Conservation (phyloP, 2,113 vertebrate genomes). For the Muscicapa adusta region DNA sequence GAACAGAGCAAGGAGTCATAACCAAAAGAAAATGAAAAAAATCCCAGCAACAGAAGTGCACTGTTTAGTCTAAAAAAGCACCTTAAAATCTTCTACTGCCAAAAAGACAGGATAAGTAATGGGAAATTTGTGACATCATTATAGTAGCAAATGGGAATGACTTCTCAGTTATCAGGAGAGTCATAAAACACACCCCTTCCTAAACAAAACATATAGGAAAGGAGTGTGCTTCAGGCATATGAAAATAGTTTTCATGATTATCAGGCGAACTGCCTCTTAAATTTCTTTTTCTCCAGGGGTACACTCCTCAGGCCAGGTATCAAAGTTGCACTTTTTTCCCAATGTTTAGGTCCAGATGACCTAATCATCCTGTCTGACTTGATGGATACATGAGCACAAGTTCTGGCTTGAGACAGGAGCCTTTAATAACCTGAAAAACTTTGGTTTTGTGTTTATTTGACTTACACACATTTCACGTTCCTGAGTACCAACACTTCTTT, state of each 20-base stretch:
- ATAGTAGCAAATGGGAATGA: not conserved
- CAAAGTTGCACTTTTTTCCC: not conserved
- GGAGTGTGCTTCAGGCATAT: not conserved
- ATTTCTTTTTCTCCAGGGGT: not conserved
- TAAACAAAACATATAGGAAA: not conserved
- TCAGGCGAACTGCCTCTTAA: not conserved
- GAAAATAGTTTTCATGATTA: not conserved
- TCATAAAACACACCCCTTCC: not conserved
- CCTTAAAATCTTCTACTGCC: not conserved
- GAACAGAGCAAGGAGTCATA: not conserved
- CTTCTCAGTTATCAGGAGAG: not conserved
- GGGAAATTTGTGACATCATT: not conserved
- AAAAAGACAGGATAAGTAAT: not conserved
- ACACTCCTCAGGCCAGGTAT: not conserved
- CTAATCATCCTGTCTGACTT: not conserved
- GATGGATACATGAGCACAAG: not conserved
- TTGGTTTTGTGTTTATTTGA: not conserved
- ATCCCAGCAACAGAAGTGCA: not conserved
- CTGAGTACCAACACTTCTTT: not conserved
- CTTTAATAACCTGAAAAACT: not conserved
- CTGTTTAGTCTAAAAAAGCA: not conserved
- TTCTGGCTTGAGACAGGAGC: not conserved
- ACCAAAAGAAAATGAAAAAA: not conserved
- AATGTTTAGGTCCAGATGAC: not conserved
- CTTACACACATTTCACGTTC: not conserved